Percentiles rank a stretch among this genome's conserved stretches.
Conservation (phyloP, 1,140 invertebrate genomes). For the Nephotettix cincticeps region DNA sequence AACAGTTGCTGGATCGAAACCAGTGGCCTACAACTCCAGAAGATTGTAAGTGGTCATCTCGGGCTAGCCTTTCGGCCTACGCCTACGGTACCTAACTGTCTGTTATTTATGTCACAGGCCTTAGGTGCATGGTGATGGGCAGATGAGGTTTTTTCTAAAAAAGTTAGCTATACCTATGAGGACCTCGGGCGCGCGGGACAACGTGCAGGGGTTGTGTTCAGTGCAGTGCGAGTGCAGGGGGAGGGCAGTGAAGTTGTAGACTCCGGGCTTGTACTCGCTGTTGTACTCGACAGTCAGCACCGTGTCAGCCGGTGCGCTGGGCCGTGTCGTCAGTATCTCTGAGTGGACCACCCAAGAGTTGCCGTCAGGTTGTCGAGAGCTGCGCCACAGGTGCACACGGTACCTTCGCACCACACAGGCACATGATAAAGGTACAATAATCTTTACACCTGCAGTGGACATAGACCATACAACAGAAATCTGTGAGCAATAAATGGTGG, state of each 20-base stretch:
- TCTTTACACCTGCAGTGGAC: too few relatives aligned
- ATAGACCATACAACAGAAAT: too few relatives aligned
- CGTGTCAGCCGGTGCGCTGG: neutral
- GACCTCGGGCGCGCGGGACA: constrained; percentile 15
- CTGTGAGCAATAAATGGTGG: neutral
- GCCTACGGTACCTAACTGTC: too few relatives aligned
- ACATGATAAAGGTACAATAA: too few relatives aligned
- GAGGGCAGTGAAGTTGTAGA: constrained; percentile 25
- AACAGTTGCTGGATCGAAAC: too few relatives aligned
- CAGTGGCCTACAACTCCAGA: too few relatives aligned
- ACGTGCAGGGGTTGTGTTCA: neutral
- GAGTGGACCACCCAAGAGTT: constrained; percentile 14
- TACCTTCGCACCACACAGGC: neutral
- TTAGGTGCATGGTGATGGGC: too few relatives aligned
- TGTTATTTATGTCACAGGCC: too few relatives aligned
- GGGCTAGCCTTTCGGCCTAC: too few relatives aligned
- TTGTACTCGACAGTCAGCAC: neutral
- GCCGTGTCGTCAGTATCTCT: neutral
- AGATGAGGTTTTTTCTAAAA: too few relatives aligned
- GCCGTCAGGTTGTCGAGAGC: constrained; percentile 14
- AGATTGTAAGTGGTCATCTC: too few relatives aligned
- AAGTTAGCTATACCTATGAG: constrained; percentile 27
- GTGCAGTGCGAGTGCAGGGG: constrained; percentile 9
- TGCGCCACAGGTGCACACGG: constrained; percentile 23
- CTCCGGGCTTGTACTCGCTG: constrained; percentile 16